phyloP scores from a whole-genome alignment of 92 coral and sea anemone genomes.

The Parazoanthus swiftii region DNA sequence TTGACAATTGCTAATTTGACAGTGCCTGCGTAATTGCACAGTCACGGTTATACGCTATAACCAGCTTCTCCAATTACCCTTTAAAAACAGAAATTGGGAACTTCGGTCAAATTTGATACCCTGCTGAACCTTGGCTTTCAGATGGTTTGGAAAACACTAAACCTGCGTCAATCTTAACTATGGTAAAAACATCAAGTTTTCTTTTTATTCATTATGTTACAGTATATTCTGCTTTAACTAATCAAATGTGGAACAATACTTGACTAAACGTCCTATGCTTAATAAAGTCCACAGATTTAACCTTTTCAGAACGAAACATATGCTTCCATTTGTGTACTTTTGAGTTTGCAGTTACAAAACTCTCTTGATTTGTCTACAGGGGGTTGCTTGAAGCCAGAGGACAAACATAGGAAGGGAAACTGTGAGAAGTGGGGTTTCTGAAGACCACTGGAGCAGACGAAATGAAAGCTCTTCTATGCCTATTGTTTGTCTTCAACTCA shows the following conservation, averaged over 20 bases:
- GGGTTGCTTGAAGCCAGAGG: not conserved
- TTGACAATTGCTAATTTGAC: not conserved
- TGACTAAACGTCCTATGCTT: not conserved
- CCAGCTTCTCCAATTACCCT: not conserved
- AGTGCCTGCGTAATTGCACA: not conserved
- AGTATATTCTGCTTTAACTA: too few species aligned
- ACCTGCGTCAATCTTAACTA: not conserved
- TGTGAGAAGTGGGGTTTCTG: not conserved
- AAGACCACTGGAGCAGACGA: not conserved
- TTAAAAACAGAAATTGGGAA: not conserved
- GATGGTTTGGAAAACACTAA: not conserved
- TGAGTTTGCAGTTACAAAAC: not conserved
- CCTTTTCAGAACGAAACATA: not conserved
- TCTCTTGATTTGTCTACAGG: slow-evolving; percentile 13
- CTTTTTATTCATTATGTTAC: not conserved
- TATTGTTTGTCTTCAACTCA: not conserved
- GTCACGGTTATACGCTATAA: not conserved
- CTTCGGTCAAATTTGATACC: not conserved
- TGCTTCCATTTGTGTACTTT: not conserved
- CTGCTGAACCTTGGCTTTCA: not conserved
- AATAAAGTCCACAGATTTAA: not conserved
- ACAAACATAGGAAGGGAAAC: not conserved
- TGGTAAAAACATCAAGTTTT: not conserved
- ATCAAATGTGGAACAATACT: not conserved
- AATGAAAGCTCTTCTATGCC: not conserved